Conservation (phyloP, 2,113 vertebrate species). For the Hyperopisus bebe region DNA sequence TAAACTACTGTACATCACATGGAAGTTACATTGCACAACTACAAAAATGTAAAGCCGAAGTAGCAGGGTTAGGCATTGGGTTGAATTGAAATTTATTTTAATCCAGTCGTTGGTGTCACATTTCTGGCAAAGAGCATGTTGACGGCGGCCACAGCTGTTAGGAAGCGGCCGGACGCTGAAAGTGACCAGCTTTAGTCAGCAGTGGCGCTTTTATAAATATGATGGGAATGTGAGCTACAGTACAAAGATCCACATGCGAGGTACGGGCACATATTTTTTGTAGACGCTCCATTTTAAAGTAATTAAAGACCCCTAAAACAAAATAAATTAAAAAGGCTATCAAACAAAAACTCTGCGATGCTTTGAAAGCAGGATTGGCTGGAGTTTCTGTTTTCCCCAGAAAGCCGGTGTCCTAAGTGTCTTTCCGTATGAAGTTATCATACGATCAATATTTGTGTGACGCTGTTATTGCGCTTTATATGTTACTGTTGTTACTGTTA, state of each 20-base stretch:
- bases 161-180: neutral
- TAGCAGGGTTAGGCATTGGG: neutral
- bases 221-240: neutral
- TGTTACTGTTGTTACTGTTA: neutral
- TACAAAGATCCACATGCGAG: neutral
- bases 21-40: neutral
- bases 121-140: neutral
- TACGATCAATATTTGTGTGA: neutral
- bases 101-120: neutral
- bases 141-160: neutral
- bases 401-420: neutral
- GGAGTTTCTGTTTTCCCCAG: neutral
- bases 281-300: neutral
- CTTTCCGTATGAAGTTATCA: neutral
- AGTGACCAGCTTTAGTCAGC: neutral
- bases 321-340: neutral
- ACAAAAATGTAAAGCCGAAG: neutral
- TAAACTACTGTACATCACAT: neutral
- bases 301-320: neutral
- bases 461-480: neutral
- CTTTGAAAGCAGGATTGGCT: neutral
- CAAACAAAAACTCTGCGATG: neutral
- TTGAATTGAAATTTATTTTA: neutral
- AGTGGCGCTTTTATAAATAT: neutral
- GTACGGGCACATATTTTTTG: neutral